Evolutionary conservation across 2,888 invertebrate species (phyloP).

Genomic region (Baronia brevicornis): DNA sequence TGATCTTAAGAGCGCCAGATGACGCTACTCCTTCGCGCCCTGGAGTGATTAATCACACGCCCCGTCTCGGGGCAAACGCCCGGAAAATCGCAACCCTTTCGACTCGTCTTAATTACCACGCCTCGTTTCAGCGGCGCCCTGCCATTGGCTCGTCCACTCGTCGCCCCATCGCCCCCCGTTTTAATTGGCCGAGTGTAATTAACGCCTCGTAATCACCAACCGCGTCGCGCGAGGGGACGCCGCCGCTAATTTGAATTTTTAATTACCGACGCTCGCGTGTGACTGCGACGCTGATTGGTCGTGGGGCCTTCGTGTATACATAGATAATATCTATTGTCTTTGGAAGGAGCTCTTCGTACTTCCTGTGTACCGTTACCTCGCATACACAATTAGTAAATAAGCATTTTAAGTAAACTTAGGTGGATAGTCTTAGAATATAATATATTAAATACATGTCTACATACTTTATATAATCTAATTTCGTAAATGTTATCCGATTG

Average conservation of each 20-base stretch:
- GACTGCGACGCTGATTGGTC: constrained; percentile 50
- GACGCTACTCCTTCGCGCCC: constrained; percentile 38
- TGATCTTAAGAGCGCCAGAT: too few species aligned
- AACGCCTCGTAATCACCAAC: constrained; percentile 68
- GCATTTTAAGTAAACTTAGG: too few species aligned
- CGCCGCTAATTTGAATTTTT: constrained; percentile 70
- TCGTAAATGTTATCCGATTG: too few species aligned
- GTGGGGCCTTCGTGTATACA: constrained; percentile 38
- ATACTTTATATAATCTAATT: too few species aligned
- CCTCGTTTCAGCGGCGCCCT: constrained; percentile 58
- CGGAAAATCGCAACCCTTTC: constrained; percentile 73
- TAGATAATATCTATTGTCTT: constrained; percentile 58
- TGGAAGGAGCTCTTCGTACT: constrained; percentile 19
- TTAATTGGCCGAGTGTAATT: constrained; percentile 72
- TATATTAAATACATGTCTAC: too few species aligned
- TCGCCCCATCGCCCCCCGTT: constrained; percentile 52
- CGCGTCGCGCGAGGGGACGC: constrained; percentile 56
- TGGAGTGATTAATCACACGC: constrained; percentile 62
- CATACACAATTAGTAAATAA: too few species aligned
- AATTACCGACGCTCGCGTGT: constrained; percentile 45
- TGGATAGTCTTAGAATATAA: too few species aligned
- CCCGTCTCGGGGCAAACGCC: constrained; percentile 41
- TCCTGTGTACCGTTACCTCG: too few species aligned
- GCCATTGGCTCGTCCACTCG: constrained; percentile 48
- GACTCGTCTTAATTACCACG: constrained; percentile 72